A percentile compares a stretch with the other conserved stretches of the same genome.
Evolutionary conservation across 2,113 vertebrate genomes (phyloP).

Genomic region (Rhinolophus ferrumequinum): DNA sequence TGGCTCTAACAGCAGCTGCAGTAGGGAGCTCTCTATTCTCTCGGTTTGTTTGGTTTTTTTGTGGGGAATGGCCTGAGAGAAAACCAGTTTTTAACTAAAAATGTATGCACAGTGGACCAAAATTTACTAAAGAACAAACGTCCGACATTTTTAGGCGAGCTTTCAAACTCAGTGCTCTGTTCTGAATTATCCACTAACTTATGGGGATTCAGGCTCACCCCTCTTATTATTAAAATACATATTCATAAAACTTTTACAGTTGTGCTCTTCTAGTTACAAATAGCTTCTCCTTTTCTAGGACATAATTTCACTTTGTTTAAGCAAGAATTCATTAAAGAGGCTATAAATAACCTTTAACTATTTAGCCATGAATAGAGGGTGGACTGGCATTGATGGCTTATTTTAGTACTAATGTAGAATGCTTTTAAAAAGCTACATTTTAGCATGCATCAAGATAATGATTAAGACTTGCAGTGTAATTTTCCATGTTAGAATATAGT

Average conservation of each 20-base stretch:
- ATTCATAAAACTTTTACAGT: constrained; percentile 87
- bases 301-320: constrained; percentile 90
- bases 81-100: constrained; percentile 24
- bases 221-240: constrained; percentile 85
- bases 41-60: background rate
- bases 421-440: constrained; percentile 81
- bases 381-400: constrained; percentile 88
- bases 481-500: constrained; percentile 62
- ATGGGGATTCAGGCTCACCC: constrained; percentile 78
- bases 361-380: constrained; percentile 88
- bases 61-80: background rate
- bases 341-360: constrained; percentile 89
- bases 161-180: constrained; percentile 73
- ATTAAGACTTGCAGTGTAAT: constrained; percentile 82
- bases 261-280: constrained; percentile 87
- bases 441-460: constrained; percentile 84
- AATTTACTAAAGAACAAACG: background rate
- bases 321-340: constrained; percentile 88
- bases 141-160: background rate
- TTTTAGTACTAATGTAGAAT: constrained; percentile 86
- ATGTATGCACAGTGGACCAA: background rate
- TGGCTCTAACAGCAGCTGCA: too few species aligned
- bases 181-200: constrained; percentile 82
- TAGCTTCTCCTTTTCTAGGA: constrained; percentile 88
- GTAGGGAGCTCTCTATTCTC: background rate